Conservation (phyloP, 1,140 invertebrate genomes). For the Penaeus indicus region DNA sequence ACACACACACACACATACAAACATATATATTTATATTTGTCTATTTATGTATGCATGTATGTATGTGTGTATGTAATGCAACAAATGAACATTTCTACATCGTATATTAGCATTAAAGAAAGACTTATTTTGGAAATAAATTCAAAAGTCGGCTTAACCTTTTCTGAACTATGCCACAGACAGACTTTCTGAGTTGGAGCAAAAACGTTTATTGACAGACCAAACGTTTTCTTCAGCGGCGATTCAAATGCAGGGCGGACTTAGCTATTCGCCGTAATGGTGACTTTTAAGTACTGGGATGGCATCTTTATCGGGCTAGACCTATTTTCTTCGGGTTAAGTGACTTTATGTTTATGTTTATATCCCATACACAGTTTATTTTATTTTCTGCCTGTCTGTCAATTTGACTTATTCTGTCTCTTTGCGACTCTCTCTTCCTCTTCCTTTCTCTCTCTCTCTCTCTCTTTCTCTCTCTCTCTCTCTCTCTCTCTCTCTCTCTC, state of each 20-base stretch:
- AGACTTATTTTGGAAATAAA: background rate
- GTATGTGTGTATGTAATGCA: background rate
- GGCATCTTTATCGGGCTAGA: too few species aligned
- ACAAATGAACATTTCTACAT: background rate
- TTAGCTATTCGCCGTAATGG: too few species aligned
- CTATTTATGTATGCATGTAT: conserved; percentile 14
- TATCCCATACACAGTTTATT: background rate
- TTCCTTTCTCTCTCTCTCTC: background rate
- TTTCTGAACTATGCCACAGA: too few species aligned
- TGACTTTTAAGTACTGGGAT: too few species aligned
- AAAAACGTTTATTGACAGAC: too few species aligned
- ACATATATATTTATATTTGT: conserved; percentile 24
- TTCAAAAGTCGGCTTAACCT: too few species aligned
- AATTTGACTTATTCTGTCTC: background rate
- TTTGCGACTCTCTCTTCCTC: conserved; percentile 14
- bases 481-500: too few species aligned
- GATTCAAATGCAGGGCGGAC: too few species aligned
- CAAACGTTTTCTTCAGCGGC: too few species aligned
- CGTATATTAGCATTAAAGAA: background rate
- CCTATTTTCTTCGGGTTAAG: background rate
- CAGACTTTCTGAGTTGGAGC: too few species aligned
- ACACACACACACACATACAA: conserved; percentile 12
- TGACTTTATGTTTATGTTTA: conserved; percentile 33
- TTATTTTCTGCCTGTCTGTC: background rate
- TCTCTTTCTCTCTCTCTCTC: too few species aligned